phyloP scores from a whole-genome alignment of 2,797 vertebrate genomes.

The Heteromormyrus szaboi region DNA sequence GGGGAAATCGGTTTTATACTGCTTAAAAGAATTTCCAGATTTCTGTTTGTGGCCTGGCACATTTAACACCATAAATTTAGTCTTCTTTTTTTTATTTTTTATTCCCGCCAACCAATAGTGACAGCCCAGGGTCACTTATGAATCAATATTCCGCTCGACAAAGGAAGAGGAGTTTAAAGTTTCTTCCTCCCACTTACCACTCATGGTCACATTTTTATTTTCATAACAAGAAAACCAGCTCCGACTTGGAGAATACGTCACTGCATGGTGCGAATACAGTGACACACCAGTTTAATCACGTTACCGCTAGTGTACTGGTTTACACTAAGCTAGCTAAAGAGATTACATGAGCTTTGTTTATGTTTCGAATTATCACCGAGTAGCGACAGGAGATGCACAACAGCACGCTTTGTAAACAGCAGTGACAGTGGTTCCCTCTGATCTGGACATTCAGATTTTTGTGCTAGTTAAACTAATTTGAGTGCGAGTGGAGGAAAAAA shows the following conservation, averaged over 20 bases:
- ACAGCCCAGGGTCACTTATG: slow-evolving; percentile 33
- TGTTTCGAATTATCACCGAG: slow-evolving; percentile 36
- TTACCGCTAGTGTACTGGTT: slow-evolving; percentile 4
- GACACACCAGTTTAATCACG: background rate
- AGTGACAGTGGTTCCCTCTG: background rate
- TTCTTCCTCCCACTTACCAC: slow-evolving; percentile 16
- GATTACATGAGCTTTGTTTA: slow-evolving; percentile 34
- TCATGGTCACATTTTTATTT: slow-evolving; percentile 30
- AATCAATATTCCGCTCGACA: slow-evolving; percentile 35
- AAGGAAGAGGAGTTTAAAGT: slow-evolving; percentile 20
- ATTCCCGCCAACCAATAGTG: slow-evolving; percentile 32
- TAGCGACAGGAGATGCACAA: slow-evolving; percentile 28
- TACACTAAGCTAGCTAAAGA: slow-evolving; percentile 36
- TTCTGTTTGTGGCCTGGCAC: slow-evolving; percentile 41
- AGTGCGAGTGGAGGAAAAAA: background rate
- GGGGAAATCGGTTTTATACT: slow-evolving; percentile 41
- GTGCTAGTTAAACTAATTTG: background rate
- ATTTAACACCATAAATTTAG: slow-evolving; percentile 36
- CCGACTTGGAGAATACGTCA: background rate
- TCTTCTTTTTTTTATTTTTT: slow-evolving; percentile 23
- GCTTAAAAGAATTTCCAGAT: slow-evolving; percentile 42
- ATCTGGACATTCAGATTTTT: slow-evolving; percentile 7
- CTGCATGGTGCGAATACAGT: background rate
- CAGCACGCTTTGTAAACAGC: slow-evolving; percentile 13
- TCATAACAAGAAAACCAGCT: slow-evolving; percentile 18